A percentile compares a stretch with the other conserved stretches of the same genome.
These are phyloP conservation scores for Pocillopora meandrina DNA, from an alignment of 92 coral and sea anemone species.

Conservation along the genomic window DNA sequence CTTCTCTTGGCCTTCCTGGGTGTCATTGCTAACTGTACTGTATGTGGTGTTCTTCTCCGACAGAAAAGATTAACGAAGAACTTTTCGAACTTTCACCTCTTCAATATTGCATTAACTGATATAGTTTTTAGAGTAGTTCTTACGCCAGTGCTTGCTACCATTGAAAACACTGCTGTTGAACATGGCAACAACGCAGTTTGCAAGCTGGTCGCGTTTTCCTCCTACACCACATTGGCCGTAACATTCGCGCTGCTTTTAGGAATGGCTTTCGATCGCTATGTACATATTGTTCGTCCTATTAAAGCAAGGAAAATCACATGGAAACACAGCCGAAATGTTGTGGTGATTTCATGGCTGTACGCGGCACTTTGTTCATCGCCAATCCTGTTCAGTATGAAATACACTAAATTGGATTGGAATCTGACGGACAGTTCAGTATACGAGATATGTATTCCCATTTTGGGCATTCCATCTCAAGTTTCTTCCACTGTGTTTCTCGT, in stretches of 20 bases:
- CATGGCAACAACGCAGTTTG: constrained; percentile 25
- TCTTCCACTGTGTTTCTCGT: constrained; percentile 43
- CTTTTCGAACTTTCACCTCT: constrained; percentile 50
- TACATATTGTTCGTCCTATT: constrained; percentile 36
- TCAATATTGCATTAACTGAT: constrained; percentile 38
- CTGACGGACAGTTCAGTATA: constrained; percentile 4
- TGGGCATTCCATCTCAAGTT: constrained; percentile 23
- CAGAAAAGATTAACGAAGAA: constrained; percentile 42
- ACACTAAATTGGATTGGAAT: constrained; percentile 12
- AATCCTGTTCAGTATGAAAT: constrained; percentile 32
- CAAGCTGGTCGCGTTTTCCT: constrained; percentile 14
- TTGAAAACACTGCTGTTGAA: constrained; percentile 25
- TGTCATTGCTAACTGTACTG: constrained; percentile 21
- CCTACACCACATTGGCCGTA: constrained; percentile 37
- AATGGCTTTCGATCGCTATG: constrained; percentile 47
- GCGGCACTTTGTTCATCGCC: constrained; percentile 44
- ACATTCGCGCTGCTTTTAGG: constrained; percentile 35
- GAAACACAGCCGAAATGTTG: constrained; percentile 50
- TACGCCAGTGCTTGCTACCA: constrained; percentile 5
- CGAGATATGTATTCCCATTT: constrained; percentile 4
- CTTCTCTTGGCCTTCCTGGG: constrained; percentile 9
- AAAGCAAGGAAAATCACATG: constrained; percentile 51
- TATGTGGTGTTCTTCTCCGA: constrained; percentile 42
- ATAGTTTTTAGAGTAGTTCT: constrained; percentile 30
- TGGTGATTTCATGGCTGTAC: constrained; percentile 47